Conservation (phyloP, 2,797 vertebrate genomes). For the Eulemur coronatus region DNA sequence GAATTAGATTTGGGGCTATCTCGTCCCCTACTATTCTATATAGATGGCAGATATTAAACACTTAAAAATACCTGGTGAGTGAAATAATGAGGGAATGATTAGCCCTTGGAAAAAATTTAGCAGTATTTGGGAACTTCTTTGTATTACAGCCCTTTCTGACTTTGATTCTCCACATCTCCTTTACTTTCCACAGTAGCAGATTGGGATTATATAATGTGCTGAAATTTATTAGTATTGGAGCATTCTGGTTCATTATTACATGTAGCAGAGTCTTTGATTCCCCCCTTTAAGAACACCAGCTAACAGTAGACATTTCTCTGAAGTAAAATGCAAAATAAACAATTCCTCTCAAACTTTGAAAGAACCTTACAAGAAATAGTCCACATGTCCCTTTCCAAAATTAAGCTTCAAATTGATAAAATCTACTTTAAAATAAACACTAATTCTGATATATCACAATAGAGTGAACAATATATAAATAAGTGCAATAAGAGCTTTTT, state of each 20-base stretch:
- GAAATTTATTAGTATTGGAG: background rate
- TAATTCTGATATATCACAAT: background rate
- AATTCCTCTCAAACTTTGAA: background rate
- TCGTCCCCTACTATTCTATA: accelerated
- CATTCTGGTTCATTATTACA: background rate
- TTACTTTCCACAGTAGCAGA: background rate
- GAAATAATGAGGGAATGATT: background rate
- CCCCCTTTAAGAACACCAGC: background rate
- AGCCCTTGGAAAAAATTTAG: background rate
- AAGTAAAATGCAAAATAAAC: background rate
- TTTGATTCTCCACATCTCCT: background rate
- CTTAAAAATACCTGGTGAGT: background rate
- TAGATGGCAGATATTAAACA: no score
- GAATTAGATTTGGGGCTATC: background rate
- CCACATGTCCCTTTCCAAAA: background rate
- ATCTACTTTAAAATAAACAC: background rate
- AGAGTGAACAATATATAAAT: background rate
- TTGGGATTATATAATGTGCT: background rate
- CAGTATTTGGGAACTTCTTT: background rate
- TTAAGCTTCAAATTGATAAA: background rate
- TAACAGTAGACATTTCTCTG: background rate
- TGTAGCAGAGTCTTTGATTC: background rate
- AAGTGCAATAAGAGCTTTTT: background rate
- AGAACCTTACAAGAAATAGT: background rate
- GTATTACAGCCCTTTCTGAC: background rate